A percentile compares a stretch with the other conserved stretches of the same genome.
phyloP scores from a whole-genome alignment of 2,113 vertebrate species.

The Erythrolamprus reginae region DNA sequence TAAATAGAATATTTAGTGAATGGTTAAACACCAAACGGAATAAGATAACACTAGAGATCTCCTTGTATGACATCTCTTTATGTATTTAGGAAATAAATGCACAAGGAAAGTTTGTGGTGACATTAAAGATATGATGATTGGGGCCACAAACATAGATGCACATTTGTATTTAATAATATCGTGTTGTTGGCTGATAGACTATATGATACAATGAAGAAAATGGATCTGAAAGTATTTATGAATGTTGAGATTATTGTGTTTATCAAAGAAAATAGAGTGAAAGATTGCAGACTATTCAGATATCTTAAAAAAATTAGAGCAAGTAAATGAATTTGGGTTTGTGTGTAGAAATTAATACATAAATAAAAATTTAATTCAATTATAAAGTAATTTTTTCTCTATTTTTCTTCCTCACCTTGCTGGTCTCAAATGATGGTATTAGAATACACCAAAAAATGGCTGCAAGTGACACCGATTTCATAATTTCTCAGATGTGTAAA shows the following conservation, averaged over 20 bases:
- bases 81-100: not conserved
- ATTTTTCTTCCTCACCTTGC: conserved; percentile 62
- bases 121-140: not conserved
- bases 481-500: not conserved
- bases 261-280: not conserved
- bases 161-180: not conserved
- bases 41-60: not conserved
- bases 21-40: not conserved
- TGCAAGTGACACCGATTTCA: conserved; percentile 46
- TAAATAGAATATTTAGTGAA: not conserved
- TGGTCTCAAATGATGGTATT: conserved; percentile 47
- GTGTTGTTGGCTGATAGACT: not conserved
- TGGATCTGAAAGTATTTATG: not conserved
- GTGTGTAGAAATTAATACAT: not conserved
- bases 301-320: not conserved
- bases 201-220: not conserved
- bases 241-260: not conserved
- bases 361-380: not conserved
- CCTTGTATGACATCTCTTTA: not conserved
- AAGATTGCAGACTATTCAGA: not conserved
- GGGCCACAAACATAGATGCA: not conserved
- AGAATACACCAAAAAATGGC: conserved; percentile 53
- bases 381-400: not conserved
- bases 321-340: not conserved
- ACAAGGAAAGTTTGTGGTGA: not conserved